Evolutionary conservation across 2,113 vertebrate genomes (phyloP).

Genomic region (Mormyrus lacerda): DNA sequence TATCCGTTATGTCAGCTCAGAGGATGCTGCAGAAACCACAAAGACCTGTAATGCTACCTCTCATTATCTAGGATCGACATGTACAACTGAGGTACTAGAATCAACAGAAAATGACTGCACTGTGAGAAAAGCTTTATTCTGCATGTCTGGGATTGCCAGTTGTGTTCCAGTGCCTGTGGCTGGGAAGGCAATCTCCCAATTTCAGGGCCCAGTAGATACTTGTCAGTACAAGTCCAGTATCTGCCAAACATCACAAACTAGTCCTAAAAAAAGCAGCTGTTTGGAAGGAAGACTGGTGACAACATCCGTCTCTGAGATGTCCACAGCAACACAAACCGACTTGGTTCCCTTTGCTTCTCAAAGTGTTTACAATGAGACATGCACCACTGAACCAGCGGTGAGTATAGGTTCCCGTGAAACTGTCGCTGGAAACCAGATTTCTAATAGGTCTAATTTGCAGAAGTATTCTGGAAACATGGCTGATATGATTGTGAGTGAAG

Average conservation of each 20-base stretch:
- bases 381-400: constrained; percentile 15
- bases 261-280: constrained; percentile 38
- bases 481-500: constrained; percentile 78
- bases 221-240: constrained; percentile 42
- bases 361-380: constrained; percentile 1
- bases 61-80: constrained; percentile 46
- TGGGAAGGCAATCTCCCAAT: constrained; percentile 71
- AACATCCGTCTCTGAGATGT: constrained; percentile 46
- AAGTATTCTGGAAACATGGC: constrained; percentile 79
- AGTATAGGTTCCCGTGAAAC: constrained; percentile 26
- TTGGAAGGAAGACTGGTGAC: constrained; percentile 30
- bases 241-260: constrained; percentile 40
- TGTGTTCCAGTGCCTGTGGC: constrained; percentile 84
- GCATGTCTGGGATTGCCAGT: constrained; percentile 84
- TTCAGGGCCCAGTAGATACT: constrained; percentile 53
- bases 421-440: constrained; percentile 41
- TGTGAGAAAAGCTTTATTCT: constrained; percentile 82
- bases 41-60: constrained; percentile 59
- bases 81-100: constrained; percentile 35
- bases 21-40: constrained; percentile 56
- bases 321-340: constrained; percentile 56
- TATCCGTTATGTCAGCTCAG: constrained; percentile 71
- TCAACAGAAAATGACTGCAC: constrained; percentile 67
- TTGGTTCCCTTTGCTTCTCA: constrained; percentile 43
- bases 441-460: constrained; percentile 49